phyloP scores from a whole-genome alignment of 2,888 invertebrate species.

The Rhagonycha lutea region DNA sequence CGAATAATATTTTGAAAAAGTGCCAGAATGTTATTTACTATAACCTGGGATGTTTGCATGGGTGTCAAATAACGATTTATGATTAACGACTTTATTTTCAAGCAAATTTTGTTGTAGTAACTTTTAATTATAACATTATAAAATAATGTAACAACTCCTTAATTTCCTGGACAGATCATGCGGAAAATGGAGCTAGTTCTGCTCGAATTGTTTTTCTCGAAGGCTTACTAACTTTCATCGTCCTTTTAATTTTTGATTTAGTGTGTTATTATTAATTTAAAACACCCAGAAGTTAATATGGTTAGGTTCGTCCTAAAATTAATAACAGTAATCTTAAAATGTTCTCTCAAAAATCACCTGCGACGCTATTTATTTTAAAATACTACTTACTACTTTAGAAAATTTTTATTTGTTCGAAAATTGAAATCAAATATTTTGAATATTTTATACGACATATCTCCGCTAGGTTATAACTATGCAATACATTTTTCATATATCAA shows the following conservation, averaged over 20 bases:
- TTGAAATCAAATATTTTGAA: background rate
- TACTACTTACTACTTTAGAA: too few species aligned
- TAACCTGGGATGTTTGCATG: conserved; percentile 12
- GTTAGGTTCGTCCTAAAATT: too few species aligned
- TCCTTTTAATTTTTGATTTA: background rate
- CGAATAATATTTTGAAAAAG: conserved; percentile 1
- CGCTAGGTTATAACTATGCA: background rate
- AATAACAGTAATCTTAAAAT: background rate
- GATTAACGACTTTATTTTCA: conserved; percentile 8
- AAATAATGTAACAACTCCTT: background rate
- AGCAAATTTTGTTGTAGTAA: conserved; percentile 7
- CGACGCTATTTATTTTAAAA: background rate
- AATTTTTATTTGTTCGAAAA: background rate
- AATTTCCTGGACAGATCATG: background rate
- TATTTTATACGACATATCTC: background rate
- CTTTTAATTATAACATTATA: conserved; percentile 2
- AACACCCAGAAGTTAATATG: too few species aligned
- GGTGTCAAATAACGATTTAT: conserved; percentile 11
- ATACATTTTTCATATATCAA: background rate
- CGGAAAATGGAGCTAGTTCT: background rate
- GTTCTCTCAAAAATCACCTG: background rate
- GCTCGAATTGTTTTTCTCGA: background rate
- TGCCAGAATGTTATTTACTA: conserved; percentile 15
- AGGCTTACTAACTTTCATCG: background rate
- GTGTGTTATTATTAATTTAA: background rate